Evolutionary conservation across 1,140 invertebrate species (phyloP).

Genomic region (Grapholita molesta): DNA sequence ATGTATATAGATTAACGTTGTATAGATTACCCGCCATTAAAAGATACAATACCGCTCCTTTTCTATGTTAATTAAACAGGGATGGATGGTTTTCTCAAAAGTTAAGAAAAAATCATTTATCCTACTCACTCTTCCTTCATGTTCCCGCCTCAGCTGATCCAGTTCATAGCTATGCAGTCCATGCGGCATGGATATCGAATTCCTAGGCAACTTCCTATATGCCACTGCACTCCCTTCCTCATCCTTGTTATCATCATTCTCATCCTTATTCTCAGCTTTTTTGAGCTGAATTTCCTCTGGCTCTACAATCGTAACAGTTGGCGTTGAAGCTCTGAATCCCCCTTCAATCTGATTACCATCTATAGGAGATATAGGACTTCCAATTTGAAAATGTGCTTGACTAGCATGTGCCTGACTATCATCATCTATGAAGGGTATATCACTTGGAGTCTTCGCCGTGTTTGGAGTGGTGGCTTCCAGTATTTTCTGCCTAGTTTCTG

Average conservation of each 20-base stretch:
- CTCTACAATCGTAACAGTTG: neutral
- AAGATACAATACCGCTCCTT: too few species aligned
- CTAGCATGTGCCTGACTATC: neutral
- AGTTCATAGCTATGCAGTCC: slow-evolving; percentile 24
- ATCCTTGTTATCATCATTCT: slow-evolving; percentile 20
- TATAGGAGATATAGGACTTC: slow-evolving; percentile 20
- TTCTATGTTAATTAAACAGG: too few species aligned
- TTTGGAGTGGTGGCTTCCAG: slow-evolving; percentile 24
- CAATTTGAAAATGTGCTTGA: slow-evolving; percentile 22
- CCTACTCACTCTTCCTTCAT: slow-evolving; percentile 31
- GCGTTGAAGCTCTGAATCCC: neutral
- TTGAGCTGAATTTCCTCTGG: slow-evolving; percentile 28
- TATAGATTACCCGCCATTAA: too few species aligned
- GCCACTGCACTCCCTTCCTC: slow-evolving; percentile 31
- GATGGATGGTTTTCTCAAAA: too few species aligned
- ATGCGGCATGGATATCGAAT: slow-evolving; percentile 28
- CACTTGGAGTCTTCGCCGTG: neutral
- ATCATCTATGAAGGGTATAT: neutral
- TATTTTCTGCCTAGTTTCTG: slow-evolving; percentile 39
- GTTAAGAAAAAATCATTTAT: neutral
- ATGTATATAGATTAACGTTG: too few species aligned
- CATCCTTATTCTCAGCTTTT: slow-evolving; percentile 29
- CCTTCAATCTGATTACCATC: neutral
- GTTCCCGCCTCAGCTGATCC: slow-evolving; percentile 18
- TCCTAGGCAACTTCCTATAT: slow-evolving; percentile 28